Evolutionary conservation across 2,797 vertebrate genomes (phyloP).

Genomic region (Buphagus erythrorhynchus): DNA sequence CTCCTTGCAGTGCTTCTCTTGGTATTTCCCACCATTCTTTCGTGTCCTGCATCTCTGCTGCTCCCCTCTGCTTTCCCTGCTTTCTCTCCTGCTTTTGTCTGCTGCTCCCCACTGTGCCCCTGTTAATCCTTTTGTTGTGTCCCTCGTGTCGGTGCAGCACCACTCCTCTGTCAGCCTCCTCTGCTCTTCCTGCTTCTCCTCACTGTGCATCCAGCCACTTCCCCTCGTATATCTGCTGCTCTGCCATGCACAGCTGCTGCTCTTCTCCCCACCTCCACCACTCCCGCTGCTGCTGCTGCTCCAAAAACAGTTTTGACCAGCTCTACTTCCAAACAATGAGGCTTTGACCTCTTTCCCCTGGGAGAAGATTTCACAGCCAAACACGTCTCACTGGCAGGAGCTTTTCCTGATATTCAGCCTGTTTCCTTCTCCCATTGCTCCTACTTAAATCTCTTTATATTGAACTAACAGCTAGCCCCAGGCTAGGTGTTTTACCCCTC

Average conservation of each 20-base stretch:
- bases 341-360: constrained; percentile 69
- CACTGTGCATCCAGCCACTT: background rate
- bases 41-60: background rate
- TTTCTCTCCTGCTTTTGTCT: constrained; percentile 19
- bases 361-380: constrained; percentile 74
- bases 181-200: constrained; percentile 6
- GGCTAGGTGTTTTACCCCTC: constrained; percentile 30
- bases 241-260: constrained; percentile 52
- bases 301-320: constrained; percentile 60
- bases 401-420: constrained; percentile 73
- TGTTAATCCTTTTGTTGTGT: constrained; percentile 11
- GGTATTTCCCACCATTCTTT: background rate
- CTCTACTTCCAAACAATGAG: constrained; percentile 65
- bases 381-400: constrained; percentile 69
- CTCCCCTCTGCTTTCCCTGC: background rate
- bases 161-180: background rate
- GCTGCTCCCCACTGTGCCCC: background rate
- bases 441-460: constrained; percentile 57
- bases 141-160: background rate
- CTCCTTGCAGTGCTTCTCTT: background rate
- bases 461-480: constrained; percentile 16
- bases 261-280: constrained; percentile 43
- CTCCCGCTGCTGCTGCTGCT: constrained; percentile 44
- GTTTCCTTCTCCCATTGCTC: constrained; percentile 68
- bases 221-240: background rate